These are phyloP conservation scores for Xiphophorus maculatus DNA, from an alignment of 2,113 vertebrate species.

Conservation along the genomic window DNA sequence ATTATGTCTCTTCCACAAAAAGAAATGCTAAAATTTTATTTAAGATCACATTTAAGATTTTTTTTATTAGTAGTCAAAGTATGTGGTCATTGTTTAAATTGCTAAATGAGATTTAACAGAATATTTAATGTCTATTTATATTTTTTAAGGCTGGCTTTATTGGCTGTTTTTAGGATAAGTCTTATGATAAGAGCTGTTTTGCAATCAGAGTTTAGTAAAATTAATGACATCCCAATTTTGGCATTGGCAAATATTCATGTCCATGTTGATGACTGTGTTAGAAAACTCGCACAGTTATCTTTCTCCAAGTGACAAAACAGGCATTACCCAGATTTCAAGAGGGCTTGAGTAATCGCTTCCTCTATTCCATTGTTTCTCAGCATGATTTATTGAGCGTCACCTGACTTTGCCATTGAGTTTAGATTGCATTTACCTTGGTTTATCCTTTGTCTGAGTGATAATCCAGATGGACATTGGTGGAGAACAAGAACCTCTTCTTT, in stretches of 20 bases:
- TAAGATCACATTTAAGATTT: too few relatives aligned
- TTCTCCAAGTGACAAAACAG: neutral
- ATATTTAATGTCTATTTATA: too few relatives aligned
- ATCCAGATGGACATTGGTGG: neutral
- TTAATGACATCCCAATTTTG: neutral
- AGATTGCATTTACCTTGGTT: constrained; percentile 9
- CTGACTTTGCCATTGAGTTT: constrained; percentile 38
- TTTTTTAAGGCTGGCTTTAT: too few relatives aligned
- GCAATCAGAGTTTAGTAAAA: neutral
- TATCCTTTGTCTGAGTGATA: constrained; percentile 16
- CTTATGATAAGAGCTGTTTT: too few relatives aligned
- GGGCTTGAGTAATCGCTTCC: neutral
- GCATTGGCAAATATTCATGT: neutral
- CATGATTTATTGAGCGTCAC: constrained; percentile 22
- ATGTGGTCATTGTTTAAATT: too few relatives aligned
- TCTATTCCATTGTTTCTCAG: constrained; percentile 13
- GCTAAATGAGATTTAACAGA: too few relatives aligned
- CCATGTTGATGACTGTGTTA: neutral
- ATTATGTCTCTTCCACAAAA: too few relatives aligned
- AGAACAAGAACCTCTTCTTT: neutral
- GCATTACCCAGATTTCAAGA: neutral
- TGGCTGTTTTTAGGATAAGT: too few relatives aligned
- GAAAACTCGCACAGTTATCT: neutral
- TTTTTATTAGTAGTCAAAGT: too few relatives aligned
- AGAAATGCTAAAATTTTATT: too few relatives aligned